Evolutionary conservation across 2,797 vertebrate genomes (phyloP).

Genomic region (Hapalemur alaotrensis): DNA sequence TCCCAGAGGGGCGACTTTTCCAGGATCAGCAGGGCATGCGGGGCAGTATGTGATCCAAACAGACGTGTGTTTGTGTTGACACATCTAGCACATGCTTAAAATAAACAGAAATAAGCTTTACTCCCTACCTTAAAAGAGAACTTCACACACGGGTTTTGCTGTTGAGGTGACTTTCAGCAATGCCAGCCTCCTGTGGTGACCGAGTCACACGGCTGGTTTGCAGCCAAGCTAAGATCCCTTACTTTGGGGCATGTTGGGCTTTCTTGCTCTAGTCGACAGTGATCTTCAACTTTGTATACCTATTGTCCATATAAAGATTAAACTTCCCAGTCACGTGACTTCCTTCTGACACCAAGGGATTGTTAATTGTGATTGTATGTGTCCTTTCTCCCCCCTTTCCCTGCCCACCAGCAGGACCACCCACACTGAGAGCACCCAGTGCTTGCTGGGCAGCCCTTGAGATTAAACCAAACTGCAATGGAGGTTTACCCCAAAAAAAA

Average conservation of each 20-base stretch:
- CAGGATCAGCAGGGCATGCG: not conserved
- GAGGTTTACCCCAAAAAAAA: slow-evolving; percentile 30
- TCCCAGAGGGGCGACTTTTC: not conserved
- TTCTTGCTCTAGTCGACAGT: not conserved
- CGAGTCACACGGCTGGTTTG: not conserved
- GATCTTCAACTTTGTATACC: not conserved
- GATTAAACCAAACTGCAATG: slow-evolving; percentile 33
- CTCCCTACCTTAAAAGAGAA: not conserved
- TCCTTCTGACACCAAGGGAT: slow-evolving; percentile 47
- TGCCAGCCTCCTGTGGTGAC: not conserved
- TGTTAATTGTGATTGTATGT: slow-evolving; percentile 67
- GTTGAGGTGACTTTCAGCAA: not conserved
- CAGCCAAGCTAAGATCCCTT: not conserved
- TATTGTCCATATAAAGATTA: not conserved
- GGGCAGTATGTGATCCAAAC: not conserved
- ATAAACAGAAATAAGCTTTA: not conserved
- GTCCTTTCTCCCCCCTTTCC: slow-evolving; percentile 56
- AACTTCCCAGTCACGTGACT: slow-evolving; percentile 66
- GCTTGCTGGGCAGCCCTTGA: slow-evolving; percentile 61
- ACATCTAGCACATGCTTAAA: not conserved
- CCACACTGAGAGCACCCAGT: slow-evolving; percentile 57
- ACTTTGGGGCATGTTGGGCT: not conserved
- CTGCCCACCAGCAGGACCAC: slow-evolving; percentile 56
- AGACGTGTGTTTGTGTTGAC: not conserved
- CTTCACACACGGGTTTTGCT: not conserved